A percentile compares a stretch with the other conserved stretches of the same genome.
Evolutionary conservation across 35 echinoderm and acorn worm genomes (phyloP).

Genomic region (Apostichopus parvimensis): DNA sequence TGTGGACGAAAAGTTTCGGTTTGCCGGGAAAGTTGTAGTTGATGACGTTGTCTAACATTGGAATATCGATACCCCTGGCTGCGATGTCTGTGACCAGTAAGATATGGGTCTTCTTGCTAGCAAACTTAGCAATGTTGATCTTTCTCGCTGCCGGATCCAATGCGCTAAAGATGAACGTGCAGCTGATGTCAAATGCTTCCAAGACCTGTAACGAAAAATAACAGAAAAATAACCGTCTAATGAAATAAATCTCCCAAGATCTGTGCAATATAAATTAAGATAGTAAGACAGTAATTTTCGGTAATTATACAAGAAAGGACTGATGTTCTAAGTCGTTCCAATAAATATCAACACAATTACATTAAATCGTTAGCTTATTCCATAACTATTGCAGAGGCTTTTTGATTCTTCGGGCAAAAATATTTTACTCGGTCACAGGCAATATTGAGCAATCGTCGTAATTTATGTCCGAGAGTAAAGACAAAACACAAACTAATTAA

Average conservation of each 20-base stretch:
- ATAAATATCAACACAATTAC: too few relatives aligned
- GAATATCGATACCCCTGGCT: conserved; percentile 96
- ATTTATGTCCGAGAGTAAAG: too few relatives aligned
- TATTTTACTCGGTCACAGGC: too few relatives aligned
- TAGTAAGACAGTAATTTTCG: not conserved
- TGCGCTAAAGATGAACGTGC: conserved; percentile 88
- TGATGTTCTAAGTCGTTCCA: too few relatives aligned
- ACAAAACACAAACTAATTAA: too few relatives aligned
- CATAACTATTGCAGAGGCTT: too few relatives aligned
- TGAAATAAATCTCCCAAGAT: too few relatives aligned
- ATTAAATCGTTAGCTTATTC: too few relatives aligned
- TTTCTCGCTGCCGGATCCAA: conserved; percentile 85
- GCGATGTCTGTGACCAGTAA: conserved; percentile 94
- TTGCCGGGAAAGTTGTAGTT: conserved; percentile 96
- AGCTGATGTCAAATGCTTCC: conserved; percentile 67
- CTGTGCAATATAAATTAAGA: conserved; percentile 50
- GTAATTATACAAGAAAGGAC: too few relatives aligned
- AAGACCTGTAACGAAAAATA: conserved; percentile 70
- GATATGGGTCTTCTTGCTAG: conserved; percentile 83
- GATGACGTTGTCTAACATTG: conserved; percentile 95
- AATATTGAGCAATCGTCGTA: too few relatives aligned
- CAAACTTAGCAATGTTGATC: conserved; percentile 97
- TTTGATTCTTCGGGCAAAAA: too few relatives aligned
- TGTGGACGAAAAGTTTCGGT: conserved; percentile 90
- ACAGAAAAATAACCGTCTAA: not conserved